Conservation (phyloP, 2,113 vertebrate species). For the Lycocorax pyrrhopterus region DNA sequence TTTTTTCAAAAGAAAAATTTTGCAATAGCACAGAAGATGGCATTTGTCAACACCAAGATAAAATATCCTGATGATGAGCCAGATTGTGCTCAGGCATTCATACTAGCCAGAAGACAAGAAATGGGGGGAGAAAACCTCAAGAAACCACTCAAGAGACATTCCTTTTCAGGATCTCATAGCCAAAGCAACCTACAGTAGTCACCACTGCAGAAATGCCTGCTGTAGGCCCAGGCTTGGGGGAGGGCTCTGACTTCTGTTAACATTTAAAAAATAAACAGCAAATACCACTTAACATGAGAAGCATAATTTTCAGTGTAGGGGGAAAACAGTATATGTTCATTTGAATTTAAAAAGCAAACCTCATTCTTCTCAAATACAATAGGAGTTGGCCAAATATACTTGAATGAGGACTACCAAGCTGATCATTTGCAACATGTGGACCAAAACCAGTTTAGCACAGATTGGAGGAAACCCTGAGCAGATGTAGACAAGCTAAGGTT, state of each 20-base stretch:
- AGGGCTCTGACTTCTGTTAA: neutral
- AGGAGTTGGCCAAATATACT: neutral
- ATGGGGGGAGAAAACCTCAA: rapidly evolving
- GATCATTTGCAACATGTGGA: neutral
- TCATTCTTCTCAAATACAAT: neutral
- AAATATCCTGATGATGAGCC: constrained; percentile 7
- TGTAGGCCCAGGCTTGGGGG: neutral
- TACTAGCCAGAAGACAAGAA: neutral
- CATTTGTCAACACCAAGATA: constrained; percentile 19
- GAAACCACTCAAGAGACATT: neutral
- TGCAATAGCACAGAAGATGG: neutral
- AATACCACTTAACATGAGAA: neutral
- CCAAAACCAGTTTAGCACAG: neutral
- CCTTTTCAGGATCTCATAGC: neutral
- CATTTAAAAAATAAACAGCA: neutral
- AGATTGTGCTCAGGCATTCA: neutral
- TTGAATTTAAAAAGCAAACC: constrained; percentile 9
- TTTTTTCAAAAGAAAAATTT: neutral
- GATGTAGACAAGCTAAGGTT: neutral
- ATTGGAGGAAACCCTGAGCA: neutral
- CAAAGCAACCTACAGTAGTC: neutral
- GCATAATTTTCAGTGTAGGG: constrained; percentile 17
- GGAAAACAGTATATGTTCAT: neutral
- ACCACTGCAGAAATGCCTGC: neutral
- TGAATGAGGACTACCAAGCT: neutral